phyloP scores from a whole-genome alignment of 2,113 vertebrate species.

The Petromus typicus region DNA sequence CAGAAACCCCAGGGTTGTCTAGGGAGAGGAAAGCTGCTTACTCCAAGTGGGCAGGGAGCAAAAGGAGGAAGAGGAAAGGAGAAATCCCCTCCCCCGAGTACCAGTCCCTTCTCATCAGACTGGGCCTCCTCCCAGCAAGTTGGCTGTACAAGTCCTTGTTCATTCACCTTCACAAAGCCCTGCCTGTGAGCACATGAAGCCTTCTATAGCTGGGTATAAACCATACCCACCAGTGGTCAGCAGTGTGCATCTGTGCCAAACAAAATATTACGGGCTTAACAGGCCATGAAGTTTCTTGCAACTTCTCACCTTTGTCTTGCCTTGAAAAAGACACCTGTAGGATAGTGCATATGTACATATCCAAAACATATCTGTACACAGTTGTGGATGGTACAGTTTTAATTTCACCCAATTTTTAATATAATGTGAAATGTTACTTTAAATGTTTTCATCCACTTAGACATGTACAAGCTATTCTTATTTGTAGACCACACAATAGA shows the following conservation, averaged over 20 bases:
- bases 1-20: neutral
- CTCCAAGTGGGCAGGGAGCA: neutral
- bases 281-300: neutral
- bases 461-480: neutral
- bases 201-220: neutral
- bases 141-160: neutral
- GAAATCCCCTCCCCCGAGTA: neutral
- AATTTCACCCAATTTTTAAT: neutral
- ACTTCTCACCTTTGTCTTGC: neutral
- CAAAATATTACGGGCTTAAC: neutral
- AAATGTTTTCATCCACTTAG: neutral
- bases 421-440: neutral
- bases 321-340: neutral
- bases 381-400: neutral
- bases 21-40: neutral
- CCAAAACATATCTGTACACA: neutral
- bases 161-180: neutral
- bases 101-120: neutral
- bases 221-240: neutral
- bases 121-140: neutral
- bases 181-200: neutral
- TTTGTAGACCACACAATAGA: neutral
- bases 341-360: neutral
- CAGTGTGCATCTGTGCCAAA: neutral
- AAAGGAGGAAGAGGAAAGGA: neutral